phyloP scores from a whole-genome alignment of 2,888 invertebrate genomes.

The Hirudinaria manillensis region DNA sequence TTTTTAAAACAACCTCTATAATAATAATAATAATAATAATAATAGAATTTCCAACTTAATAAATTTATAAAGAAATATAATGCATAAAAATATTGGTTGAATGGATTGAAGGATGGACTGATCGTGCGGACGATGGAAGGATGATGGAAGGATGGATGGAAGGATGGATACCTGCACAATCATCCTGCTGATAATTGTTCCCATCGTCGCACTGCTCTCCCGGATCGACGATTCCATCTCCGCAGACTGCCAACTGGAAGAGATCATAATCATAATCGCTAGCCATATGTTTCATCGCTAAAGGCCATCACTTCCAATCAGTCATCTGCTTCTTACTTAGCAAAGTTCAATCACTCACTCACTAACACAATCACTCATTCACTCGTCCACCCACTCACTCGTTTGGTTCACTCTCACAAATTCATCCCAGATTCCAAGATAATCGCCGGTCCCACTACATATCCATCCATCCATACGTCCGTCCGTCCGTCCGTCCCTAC shows the following conservation, averaged over 20 bases:
- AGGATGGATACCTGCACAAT: slow-evolving; percentile 31
- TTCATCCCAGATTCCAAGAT: not conserved
- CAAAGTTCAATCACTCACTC: too few relatives aligned
- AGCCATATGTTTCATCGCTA: too few relatives aligned
- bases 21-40: too few relatives aligned
- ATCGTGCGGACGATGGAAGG: too few relatives aligned
- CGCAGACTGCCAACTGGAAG: slow-evolving; percentile 38
- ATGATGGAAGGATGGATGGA: not conserved
- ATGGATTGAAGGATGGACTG: not conserved
- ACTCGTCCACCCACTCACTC: too few relatives aligned
- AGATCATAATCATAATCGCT: not conserved
- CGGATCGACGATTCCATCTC: slow-evolving; percentile 38
- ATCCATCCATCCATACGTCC: not conserved
- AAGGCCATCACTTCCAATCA: too few relatives aligned
- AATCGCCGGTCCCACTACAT: not conserved
- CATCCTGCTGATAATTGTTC: slow-evolving; percentile 37
- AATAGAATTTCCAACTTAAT: too few relatives aligned
- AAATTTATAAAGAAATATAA: too few relatives aligned
- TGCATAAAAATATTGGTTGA: not conserved
- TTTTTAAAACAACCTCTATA: too few relatives aligned
- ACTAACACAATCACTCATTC: too few relatives aligned
- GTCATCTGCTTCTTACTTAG: too few relatives aligned
- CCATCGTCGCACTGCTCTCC: slow-evolving; percentile 40
- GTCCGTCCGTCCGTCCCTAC: not conserved
- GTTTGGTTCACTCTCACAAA: not conserved